Evolutionary conservation across 2,797 vertebrate genomes (phyloP).

Genomic region (Spondyliosoma cantharus): DNA sequence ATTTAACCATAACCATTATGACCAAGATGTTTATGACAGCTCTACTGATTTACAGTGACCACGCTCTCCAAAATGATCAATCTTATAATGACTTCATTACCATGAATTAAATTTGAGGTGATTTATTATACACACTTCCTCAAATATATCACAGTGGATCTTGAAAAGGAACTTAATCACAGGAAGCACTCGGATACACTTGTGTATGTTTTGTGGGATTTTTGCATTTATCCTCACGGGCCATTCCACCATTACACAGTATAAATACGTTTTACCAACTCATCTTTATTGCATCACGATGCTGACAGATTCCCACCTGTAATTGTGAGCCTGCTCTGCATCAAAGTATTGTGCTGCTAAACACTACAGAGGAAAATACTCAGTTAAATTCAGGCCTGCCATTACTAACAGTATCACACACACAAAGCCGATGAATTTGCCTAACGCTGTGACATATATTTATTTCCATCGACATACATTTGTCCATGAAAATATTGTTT

Average conservation of each 20-base stretch:
- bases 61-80: slow-evolving; percentile 43
- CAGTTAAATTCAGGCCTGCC: slow-evolving; percentile 33
- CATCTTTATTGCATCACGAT: slow-evolving; percentile 6
- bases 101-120: slow-evolving; percentile 41
- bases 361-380: slow-evolving; percentile 9
- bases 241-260: not conserved
- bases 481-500: slow-evolving; percentile 76
- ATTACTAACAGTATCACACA: slow-evolving; percentile 45
- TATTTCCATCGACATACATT: slow-evolving; percentile 75
- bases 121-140: slow-evolving; percentile 54
- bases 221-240: not conserved
- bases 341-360: slow-evolving; percentile 22
- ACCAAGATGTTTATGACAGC: slow-evolving; percentile 52
- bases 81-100: slow-evolving; percentile 49
- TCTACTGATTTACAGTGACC: slow-evolving; percentile 52
- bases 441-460: slow-evolving; percentile 57
- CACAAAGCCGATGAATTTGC: slow-evolving; percentile 44
- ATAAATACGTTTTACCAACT: slow-evolving; percentile 5
- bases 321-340: not conserved
- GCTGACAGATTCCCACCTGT: slow-evolving; percentile 17
- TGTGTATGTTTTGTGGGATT: not conserved
- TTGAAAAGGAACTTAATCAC: slow-evolving; percentile 38
- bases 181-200: not conserved
- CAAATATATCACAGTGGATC: slow-evolving; percentile 6
- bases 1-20: slow-evolving; percentile 59